Evolutionary conservation across 2,797 vertebrate species (phyloP).

Genomic region (Etheostoma perlongum): DNA sequence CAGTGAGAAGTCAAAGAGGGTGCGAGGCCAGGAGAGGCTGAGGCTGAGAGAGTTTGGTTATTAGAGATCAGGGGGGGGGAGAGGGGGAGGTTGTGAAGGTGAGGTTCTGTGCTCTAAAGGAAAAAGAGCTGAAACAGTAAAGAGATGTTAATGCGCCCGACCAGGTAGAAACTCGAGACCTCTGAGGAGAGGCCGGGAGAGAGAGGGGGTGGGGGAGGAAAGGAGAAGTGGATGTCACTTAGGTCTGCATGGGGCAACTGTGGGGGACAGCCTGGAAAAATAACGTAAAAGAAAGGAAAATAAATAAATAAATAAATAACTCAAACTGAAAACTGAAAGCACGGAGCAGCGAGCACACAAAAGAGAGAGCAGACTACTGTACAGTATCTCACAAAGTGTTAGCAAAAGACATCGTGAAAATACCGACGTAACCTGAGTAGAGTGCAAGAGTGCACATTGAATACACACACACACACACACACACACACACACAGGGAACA

Average conservation of each 20-base stretch:
- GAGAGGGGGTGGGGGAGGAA: constrained; percentile 13
- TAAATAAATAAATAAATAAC: constrained; percentile 28
- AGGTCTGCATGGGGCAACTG: constrained; percentile 74
- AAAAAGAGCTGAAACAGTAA: constrained; percentile 84
- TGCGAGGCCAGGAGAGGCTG: constrained; percentile 68
- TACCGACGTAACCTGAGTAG: constrained; percentile 13
- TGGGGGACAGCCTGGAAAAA: constrained; percentile 75
- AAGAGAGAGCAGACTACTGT: constrained; percentile 63
- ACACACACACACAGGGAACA: constrained; percentile 22
- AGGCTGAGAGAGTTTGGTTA: constrained; percentile 70
- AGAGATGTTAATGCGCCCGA: constrained; percentile 80
- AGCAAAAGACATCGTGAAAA: constrained; percentile 13
- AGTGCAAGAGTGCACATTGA: background rate
- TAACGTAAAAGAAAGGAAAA: constrained; percentile 41
- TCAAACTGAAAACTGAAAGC: constrained; percentile 71
- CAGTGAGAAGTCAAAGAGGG: constrained; percentile 61
- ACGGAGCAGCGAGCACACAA: constrained; percentile 74
- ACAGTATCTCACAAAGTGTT: constrained; percentile 30
- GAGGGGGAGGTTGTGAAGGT: constrained; percentile 37
- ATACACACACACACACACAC: constrained; percentile 23
- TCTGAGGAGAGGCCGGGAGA: constrained; percentile 47
- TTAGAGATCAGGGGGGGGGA: constrained; percentile 46
- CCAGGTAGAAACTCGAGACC: constrained; percentile 62
- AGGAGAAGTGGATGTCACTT: constrained; percentile 67
- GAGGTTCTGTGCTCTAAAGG: constrained; percentile 73